Base-by-base conservation (phyloP, 2,797 vertebrate species). In the Mormyrus hasselquistii region DNA sequence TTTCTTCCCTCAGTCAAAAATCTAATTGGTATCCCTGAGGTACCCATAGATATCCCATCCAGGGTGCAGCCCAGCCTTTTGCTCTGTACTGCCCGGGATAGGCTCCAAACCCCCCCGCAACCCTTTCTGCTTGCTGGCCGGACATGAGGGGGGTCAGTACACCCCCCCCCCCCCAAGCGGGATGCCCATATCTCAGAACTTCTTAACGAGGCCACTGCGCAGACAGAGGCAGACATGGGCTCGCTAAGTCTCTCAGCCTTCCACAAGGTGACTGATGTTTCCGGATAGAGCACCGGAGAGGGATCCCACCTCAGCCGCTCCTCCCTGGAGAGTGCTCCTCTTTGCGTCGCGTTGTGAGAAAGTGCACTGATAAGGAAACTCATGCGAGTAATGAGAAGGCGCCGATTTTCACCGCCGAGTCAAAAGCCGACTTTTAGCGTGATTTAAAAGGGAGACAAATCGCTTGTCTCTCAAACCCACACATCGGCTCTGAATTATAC, bases 401-500 rank as follows among this genome's bases (percentile, higher is more conserved):
- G 7, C 14, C 6, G 29, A 10, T n/a, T 84, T 59, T 89, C 83
- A 22, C 29, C 41, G 6, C 16, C 22, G 57, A 86, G 22, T 86
- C 49, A 52, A 86, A 89, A 86, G 84, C 57, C 34, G 44, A 34
- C 47, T 73, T 89, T 59, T 65, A 38, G 50, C 47, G 29, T 44
- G 47, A n/a, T 89, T 41, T 89, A 86, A 50, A 86, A 86, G 25
- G 49, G n/a, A 86, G 88, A 86, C 38, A 65, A 69, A 89, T 86
- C 19, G 57, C 86, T 87, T 14, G 25, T 59, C 85, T 87, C 85
- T 38, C 29, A 87, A 87, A 87, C 25, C 85, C 85, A 86, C 50
- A 87, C 29, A 8, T 41, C 19, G 16, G 34, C 53, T 87, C 34
- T 59, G 52, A 38, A 59, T 87, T 59, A 38, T 87, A 57, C 85